phyloP scores from a whole-genome alignment of 1,140 invertebrate species.

The Zelostemma sp. region DNA sequence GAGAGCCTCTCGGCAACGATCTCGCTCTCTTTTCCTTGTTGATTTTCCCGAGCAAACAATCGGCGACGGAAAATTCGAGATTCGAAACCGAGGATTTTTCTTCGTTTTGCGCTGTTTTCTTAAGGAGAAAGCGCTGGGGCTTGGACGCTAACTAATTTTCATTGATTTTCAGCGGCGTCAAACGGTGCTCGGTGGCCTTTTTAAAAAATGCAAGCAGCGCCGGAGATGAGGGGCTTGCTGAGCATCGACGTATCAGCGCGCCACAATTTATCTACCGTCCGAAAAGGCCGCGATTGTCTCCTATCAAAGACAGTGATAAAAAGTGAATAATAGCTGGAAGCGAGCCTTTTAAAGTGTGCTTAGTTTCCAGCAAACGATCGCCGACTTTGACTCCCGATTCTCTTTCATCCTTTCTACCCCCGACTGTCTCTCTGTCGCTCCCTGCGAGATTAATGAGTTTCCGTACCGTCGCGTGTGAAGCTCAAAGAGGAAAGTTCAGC shows the following conservation, averaged over 20 bases:
- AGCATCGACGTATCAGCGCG: conserved; percentile 20
- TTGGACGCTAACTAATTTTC: conserved; percentile 10
- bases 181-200: conserved; percentile 2
- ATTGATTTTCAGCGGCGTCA: conserved; percentile 6
- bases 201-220: conserved; percentile 11
- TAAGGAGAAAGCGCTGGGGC: too few species aligned
- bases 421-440: conserved; percentile 15
- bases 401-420: conserved; percentile 20
- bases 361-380: conserved; percentile 26
- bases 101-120: not conserved
- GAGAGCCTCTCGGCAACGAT: not conserved
- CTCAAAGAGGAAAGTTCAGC: conserved; percentile 40
- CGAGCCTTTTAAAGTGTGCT: conserved; percentile 30
- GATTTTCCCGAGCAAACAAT: not conserved
- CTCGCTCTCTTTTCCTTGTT: not conserved
- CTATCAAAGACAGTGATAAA: conserved; percentile 26
- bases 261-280: conserved; percentile 10
- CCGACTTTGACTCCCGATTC: conserved; percentile 32
- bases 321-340: conserved; percentile 32
- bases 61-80: not conserved
- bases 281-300: conserved; percentile 10
- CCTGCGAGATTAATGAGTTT: conserved; percentile 42
- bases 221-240: not conserved
- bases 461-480: conserved; percentile 40
- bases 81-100: not conserved